These are phyloP conservation scores for Muscicapa striata DNA, from an alignment of 2,797 vertebrate species.

Conservation along the genomic window DNA sequence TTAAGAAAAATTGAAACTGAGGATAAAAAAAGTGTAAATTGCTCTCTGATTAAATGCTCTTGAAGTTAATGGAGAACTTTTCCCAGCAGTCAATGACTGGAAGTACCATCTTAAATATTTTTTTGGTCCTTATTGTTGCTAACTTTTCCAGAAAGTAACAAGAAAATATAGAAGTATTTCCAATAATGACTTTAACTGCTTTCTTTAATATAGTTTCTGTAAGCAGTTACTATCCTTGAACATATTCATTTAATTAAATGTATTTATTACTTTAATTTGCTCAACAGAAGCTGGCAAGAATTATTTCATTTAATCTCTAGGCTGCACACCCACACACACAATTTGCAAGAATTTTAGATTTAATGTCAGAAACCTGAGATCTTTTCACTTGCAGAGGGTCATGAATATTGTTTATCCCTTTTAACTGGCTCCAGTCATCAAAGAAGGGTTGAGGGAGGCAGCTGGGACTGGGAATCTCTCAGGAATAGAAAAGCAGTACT, in stretches of 20 bases:
- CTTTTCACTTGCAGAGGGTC: conserved; percentile 34
- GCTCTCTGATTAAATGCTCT: background rate
- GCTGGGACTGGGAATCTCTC: conserved; percentile 20
- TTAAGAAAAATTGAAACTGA: background rate
- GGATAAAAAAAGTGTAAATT: background rate
- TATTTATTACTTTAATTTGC: conserved; percentile 59
- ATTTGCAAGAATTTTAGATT: conserved; percentile 28
- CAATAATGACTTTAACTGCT: background rate
- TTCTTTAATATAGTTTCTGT: background rate
- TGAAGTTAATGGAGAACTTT: background rate
- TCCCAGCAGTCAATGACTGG: background rate
- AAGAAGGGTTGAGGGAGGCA: conserved; percentile 11
- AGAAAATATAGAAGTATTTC: background rate
- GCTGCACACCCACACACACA: conserved; percentile 46
- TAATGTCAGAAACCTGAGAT: conserved; percentile 25
- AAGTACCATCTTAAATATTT: background rate
- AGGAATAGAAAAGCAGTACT: background rate
- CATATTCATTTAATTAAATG: conserved; percentile 42
- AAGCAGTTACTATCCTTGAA: conserved; percentile 28
- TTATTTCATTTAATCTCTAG: conserved; percentile 42
- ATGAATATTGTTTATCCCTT: conserved; percentile 38
- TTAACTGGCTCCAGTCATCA: conserved; percentile 16
- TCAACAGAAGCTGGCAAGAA: conserved; percentile 42
- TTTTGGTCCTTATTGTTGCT: background rate
- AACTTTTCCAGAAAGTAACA: background rate